Evolutionary conservation across 2,797 vertebrate species (phyloP), one percentile per base, ranked within the genome.

Genomic region (Poliocrania exsul): DNA sequence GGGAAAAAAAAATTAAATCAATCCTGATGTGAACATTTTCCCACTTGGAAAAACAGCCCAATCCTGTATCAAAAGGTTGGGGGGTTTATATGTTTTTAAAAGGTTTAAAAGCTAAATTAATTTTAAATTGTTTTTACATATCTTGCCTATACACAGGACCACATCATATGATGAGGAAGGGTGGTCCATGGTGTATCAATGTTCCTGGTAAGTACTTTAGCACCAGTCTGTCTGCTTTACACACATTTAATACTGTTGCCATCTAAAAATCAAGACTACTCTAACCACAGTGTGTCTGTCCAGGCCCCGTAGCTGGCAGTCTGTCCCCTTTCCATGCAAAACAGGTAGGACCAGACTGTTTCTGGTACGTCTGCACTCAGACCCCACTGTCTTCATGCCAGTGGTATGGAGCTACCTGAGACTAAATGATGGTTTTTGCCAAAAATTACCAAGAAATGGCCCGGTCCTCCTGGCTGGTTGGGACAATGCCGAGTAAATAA

Each of bases 11-110:
- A 95, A 94, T 20, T 97, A 98, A 98, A 97, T 97, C 96, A 94
- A 97, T 97, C 97, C 97, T 97, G 97, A 98, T 97, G 98, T 97
- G 97, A 97, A 97, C 95, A 72, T 95, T 98, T 98, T 97, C 85
- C 94, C 89, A 95, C 93, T 95, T 95, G 91, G 96, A 96, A 92
- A 97, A 95, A 86, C 94, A 95, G 81, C 58, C 93, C 93, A 87
- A 97, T 94, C 70, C 91, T 82, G 37, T 95, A 94, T 97, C 95
- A 95, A 96, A 97, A 93, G 89, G 78, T 42, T 78, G 51, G 46
- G 53, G 40, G 5, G 77, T 79, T 92, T 83, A 91, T 92, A 69
- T 96, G 82, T 94, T 96, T 97, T 95, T 72, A 95, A 95, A 97
- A 92, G 85, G 86, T 72, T 91, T 96, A 93, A 92, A 96, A 97